phyloP scores from a whole-genome alignment of 1,140 invertebrate species.

The Ephestia elutella region DNA sequence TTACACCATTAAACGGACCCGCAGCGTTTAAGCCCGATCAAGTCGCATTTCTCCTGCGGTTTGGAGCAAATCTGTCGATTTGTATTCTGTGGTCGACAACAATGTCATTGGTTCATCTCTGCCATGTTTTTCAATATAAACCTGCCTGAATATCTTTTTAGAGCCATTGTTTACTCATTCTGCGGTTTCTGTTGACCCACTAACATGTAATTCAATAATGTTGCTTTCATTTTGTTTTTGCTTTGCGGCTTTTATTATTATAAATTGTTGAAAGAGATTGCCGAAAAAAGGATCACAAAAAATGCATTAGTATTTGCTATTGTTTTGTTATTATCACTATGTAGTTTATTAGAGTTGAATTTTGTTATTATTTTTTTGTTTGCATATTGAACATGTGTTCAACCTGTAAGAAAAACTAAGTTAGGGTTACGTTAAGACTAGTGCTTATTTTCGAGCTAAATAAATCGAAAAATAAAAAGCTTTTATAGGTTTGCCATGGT shows the following conservation, averaged over 20 bases:
- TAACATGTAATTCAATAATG: constrained; percentile 1
- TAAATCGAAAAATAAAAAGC: no score
- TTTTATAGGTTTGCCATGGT: no score
- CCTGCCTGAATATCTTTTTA: constrained; percentile 35
- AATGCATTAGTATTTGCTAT: no score
- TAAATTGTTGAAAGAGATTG: constrained; percentile 13
- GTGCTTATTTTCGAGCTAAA: no score
- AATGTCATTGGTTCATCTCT: constrained; percentile 41
- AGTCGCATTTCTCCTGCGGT: constrained; percentile 37
- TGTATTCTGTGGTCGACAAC: constrained; percentile 47
- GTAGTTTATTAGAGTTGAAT: no score
- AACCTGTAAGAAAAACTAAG: no score
- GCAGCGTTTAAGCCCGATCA: constrained; percentile 9
- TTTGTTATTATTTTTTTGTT: no score
- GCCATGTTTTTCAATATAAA: constrained; percentile 24
- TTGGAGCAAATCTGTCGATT: constrained; percentile 38
- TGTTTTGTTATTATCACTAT: no score
- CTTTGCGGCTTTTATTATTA: not conserved
- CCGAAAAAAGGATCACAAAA: not conserved
- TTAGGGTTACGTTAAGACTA: no score
- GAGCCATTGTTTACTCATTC: constrained; percentile 29
- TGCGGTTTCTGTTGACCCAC: constrained; percentile 19
- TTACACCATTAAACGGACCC: not conserved
- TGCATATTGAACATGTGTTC: no score
- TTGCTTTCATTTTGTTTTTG: not conserved